Conservation (phyloP, 2,888 invertebrate genomes). For the Rhogogaster chlorosoma region DNA sequence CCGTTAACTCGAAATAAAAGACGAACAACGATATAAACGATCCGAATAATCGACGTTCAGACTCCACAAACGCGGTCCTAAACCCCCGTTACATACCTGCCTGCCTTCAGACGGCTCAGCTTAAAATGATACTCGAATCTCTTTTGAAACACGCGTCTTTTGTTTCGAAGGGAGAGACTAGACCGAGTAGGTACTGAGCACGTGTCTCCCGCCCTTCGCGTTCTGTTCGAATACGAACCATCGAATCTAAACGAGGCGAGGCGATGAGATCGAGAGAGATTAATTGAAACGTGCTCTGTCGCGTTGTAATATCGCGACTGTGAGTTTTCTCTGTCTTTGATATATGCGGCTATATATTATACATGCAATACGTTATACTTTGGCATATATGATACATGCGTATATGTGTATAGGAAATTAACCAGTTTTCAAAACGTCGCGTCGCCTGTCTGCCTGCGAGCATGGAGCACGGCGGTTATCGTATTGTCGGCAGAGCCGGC, state of each 20-base stretch:
- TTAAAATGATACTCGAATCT: background rate
- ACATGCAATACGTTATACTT: background rate
- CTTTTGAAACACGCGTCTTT: constrained; percentile 2
- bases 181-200: background rate
- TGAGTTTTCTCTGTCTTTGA: background rate
- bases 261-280: background rate
- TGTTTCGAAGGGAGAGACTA: constrained; percentile 9
- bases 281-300: background rate
- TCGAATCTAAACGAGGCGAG: background rate
- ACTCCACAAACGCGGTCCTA: background rate
- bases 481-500: background rate
- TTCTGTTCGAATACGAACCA: background rate
- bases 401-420: background rate
- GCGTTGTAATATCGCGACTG: background rate
- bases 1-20: background rate
- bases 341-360: background rate
- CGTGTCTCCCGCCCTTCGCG: background rate
- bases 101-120: background rate
- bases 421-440: background rate
- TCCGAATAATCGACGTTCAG: background rate
- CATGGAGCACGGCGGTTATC: background rate
- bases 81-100: background rate
- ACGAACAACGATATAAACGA: background rate
- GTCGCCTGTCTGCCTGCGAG: background rate
- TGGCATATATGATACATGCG: background rate